Percentiles rank a stretch among this genome's conserved stretches.
Conservation (phyloP, 2,888 invertebrate genomes). For the Ptychoptera contaminata region DNA sequence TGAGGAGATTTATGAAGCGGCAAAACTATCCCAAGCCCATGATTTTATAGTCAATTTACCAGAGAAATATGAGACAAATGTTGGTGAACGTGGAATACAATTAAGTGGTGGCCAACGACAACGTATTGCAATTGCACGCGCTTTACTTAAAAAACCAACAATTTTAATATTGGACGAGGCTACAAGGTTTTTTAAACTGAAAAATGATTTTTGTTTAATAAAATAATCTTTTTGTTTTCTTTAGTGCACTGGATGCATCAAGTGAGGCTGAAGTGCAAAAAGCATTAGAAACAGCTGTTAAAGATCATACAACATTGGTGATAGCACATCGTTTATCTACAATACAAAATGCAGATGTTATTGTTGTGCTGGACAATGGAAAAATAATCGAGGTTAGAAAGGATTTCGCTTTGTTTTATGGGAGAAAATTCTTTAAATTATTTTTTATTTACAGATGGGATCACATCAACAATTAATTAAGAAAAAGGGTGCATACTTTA, state of each 20-base stretch:
- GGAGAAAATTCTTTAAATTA: background rate
- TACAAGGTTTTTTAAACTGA: conserved; percentile 68
- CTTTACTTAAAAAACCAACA: conserved; percentile 78
- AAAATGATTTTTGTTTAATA: no score
- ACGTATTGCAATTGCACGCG: conserved; percentile 86
- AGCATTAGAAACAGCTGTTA: conserved; percentile 68
- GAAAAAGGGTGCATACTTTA: conserved; percentile 71
- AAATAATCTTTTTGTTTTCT: background rate
- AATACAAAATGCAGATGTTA: conserved; percentile 76
- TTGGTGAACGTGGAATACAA: conserved; percentile 83
- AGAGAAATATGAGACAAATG: conserved; percentile 64
- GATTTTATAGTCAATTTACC: conserved; percentile 76
- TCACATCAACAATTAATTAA: conserved; percentile 64
- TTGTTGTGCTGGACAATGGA: conserved; percentile 78
- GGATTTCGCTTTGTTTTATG: background rate
- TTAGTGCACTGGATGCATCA: conserved; percentile 79
- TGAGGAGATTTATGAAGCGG: conserved; percentile 58
- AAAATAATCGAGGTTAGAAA: conserved; percentile 58
- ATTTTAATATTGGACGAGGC: conserved; percentile 87
- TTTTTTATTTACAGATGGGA: conserved; percentile 46
- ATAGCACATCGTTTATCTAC: conserved; percentile 92
- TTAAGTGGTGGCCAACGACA: conserved; percentile 93
- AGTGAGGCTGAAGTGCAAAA: conserved; percentile 83
- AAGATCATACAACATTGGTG: conserved; percentile 80
- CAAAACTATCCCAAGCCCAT: conserved; percentile 78